Percentiles rank a stretch among this genome's conserved stretches.
Evolutionary conservation across 2,113 vertebrate species (phyloP).

Genomic region (Athene noctua): DNA sequence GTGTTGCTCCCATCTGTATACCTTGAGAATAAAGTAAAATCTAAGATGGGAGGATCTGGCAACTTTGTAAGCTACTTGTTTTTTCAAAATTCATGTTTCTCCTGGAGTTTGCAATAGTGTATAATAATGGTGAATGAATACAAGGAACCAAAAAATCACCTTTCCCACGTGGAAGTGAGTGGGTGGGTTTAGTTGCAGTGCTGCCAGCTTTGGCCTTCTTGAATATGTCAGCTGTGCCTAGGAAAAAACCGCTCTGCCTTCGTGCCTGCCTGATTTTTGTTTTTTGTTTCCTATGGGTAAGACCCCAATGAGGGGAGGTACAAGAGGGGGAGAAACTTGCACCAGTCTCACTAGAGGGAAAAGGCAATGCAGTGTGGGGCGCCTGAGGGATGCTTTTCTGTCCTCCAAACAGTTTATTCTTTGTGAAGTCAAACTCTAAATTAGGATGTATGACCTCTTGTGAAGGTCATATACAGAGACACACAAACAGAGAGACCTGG

Average conservation of each 20-base stretch:
- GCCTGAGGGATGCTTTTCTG: neutral
- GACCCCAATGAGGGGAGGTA: neutral
- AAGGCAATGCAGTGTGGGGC: neutral
- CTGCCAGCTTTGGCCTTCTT: neutral
- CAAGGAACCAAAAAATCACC: neutral
- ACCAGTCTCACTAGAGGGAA: neutral
- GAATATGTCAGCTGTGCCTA: neutral
- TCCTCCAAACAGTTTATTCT: neutral
- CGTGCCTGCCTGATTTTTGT: neutral
- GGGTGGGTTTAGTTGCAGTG: neutral
- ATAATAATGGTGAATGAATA: neutral
- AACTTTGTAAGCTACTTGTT: neutral
- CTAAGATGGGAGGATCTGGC: neutral
- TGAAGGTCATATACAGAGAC: neutral
- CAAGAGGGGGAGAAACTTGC: neutral
- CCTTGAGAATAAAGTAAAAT: neutral
- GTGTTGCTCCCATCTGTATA: neutral
- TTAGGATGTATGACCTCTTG: rapidly evolving
- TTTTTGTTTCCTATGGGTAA: neutral
- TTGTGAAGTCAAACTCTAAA: neutral
- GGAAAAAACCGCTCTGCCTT: neutral
- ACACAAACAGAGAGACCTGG: rapidly evolving
- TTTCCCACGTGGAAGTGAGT: neutral
- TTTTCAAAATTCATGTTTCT: neutral
- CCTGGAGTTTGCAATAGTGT: neutral